These are phyloP conservation scores for Sander lucioperca DNA, from an alignment of 2,113 vertebrate genomes.

Conservation along the genomic window DNA sequence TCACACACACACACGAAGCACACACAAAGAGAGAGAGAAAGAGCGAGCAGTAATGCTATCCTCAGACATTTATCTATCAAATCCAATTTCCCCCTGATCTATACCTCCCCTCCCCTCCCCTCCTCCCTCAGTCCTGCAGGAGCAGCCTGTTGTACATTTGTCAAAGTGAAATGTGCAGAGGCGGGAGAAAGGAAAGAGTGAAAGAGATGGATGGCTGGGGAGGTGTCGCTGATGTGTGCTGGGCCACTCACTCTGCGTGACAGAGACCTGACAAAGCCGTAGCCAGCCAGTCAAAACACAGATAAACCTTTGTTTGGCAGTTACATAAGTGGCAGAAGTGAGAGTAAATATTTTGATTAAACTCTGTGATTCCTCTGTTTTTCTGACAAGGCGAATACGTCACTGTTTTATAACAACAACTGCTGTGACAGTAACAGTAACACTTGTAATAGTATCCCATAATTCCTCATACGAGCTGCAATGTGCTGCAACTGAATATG, in stretches of 20 bases:
- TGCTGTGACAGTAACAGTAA: slow-evolving; percentile 17
- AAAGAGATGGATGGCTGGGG: slow-evolving; percentile 74
- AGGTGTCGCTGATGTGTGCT: slow-evolving; percentile 74
- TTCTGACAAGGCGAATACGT: slow-evolving; percentile 35
- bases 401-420: slow-evolving; percentile 40
- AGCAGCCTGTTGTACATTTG: slow-evolving; percentile 81
- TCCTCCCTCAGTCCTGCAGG: slow-evolving; percentile 70
- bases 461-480: slow-evolving; percentile 37
- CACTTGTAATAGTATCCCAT: slow-evolving; percentile 28
- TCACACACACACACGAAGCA: not conserved
- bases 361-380: slow-evolving; percentile 53
- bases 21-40: slow-evolving; percentile 7
- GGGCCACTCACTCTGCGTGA: slow-evolving; percentile 66
- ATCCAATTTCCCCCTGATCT: slow-evolving; percentile 73
- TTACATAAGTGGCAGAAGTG: slow-evolving; percentile 49
- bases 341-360: slow-evolving; percentile 68
- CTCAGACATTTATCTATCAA: slow-evolving; percentile 78
- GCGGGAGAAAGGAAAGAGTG: slow-evolving; percentile 38
- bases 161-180: slow-evolving; percentile 78
- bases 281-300: slow-evolving; percentile 67
- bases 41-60: slow-evolving; percentile 63
- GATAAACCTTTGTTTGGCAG: slow-evolving; percentile 65
- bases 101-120: slow-evolving; percentile 68
- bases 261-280: slow-evolving; percentile 70
- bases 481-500: slow-evolving; percentile 27